Evolutionary conservation across 2,888 invertebrate species (phyloP).

Genomic region (Sympetrum striolatum): DNA sequence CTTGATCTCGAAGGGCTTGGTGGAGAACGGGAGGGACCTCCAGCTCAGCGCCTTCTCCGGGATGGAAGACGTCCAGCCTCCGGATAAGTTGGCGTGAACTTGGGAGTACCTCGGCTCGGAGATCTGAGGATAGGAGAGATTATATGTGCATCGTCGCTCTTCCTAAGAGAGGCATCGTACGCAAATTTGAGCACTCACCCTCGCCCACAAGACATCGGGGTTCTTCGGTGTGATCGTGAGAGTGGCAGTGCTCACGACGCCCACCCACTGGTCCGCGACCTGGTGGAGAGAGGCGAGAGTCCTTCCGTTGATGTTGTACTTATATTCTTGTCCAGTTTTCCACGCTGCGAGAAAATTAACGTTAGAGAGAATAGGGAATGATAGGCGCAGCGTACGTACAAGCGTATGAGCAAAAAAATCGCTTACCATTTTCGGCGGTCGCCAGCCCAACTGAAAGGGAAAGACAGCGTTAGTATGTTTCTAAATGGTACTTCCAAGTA

Average conservation of each 20-base stretch:
- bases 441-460: constrained; percentile 22
- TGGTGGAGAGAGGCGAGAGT: constrained; percentile 68
- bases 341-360: constrained; percentile 59
- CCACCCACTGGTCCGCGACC: constrained; percentile 64
- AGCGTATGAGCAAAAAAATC: too few relatives aligned
- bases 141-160: neutral
- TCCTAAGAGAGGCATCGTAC: neutral
- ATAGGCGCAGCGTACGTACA: too few relatives aligned
- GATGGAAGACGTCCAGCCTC: constrained; percentile 61
- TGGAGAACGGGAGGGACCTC: constrained; percentile 63
- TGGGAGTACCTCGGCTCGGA: constrained; percentile 62
- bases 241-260: constrained; percentile 64
- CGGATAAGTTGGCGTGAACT: constrained; percentile 63
- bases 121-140: constrained; percentile 54
- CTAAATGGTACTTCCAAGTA: neutral
- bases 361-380: constrained; percentile 50
- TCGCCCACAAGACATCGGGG: constrained; percentile 56
- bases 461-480: neutral
- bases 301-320: constrained; percentile 64
- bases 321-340: constrained; percentile 67
- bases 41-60: constrained; percentile 63
- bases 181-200: constrained; percentile 46
- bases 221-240: constrained; percentile 64
- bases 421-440: constrained; percentile 25
- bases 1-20: constrained; percentile 68